Conservation (phyloP, 2,888 invertebrate genomes). For the Augochlorella aurata region DNA sequence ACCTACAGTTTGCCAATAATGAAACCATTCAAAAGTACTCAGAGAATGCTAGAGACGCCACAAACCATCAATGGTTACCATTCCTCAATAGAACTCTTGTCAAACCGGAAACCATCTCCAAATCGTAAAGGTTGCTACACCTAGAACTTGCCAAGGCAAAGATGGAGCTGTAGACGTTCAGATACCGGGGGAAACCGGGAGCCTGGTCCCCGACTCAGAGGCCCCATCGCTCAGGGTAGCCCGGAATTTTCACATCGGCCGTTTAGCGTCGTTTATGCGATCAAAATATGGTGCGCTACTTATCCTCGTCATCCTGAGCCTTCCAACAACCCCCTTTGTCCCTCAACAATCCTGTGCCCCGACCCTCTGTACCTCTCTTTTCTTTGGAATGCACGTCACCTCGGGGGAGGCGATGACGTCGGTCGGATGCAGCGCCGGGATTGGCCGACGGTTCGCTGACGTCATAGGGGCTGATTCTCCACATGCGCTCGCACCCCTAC, state of each 20-base stretch:
- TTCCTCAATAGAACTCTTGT: not conserved
- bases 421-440: conserved; percentile 72
- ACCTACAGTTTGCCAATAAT: not conserved
- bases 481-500: conserved; percentile 58
- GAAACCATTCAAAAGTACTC: not conserved
- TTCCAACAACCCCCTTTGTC: conserved; percentile 55
- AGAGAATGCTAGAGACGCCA: not conserved
- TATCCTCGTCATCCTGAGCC: conserved; percentile 64
- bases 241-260: conserved; percentile 52
- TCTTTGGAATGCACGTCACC: conserved; percentile 77
- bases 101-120: not conserved
- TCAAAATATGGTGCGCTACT: conserved; percentile 75
- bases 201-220: not conserved
- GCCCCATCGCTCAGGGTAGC: conserved; percentile 7
- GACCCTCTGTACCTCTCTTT: conserved; percentile 64
- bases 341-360: conserved; percentile 58
- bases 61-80: not conserved
- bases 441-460: conserved; percentile 77
- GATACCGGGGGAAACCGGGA: not conserved
- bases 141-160: not conserved
- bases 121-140: not conserved
- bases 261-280: conserved; percentile 76
- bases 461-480: conserved; percentile 73
- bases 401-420: conserved; percentile 78
- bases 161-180: not conserved